These are phyloP conservation scores for Listronotus oregonensis DNA, from an alignment of 1,140 invertebrate species.

Conservation along the genomic window DNA sequence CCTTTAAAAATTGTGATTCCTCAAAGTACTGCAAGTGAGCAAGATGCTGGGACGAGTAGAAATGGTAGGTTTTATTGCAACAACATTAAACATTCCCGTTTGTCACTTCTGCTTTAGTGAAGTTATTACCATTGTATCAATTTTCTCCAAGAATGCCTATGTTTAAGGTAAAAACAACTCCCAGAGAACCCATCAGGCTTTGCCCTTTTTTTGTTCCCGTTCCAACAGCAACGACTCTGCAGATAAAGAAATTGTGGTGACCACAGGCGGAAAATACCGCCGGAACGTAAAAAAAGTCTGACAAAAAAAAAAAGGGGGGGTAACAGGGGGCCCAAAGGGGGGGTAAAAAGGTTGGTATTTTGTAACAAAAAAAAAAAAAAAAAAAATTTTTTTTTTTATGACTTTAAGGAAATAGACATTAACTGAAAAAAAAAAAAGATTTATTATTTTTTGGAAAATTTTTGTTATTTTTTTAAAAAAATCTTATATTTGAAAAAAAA, in stretches of 20 bases:
- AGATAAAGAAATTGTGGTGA: slow-evolving; percentile 62
- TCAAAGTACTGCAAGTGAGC: slow-evolving; percentile 66
- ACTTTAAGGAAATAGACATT: no score
- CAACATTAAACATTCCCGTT: no score
- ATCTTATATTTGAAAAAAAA: no score
- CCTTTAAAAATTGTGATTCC: slow-evolving; percentile 93
- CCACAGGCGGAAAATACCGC: slow-evolving; percentile 59
- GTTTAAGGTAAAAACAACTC: slow-evolving; percentile 65
- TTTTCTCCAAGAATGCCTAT: neutral
- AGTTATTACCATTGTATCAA: neutral
- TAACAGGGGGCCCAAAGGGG: slow-evolving; percentile 11
- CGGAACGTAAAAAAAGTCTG: slow-evolving; percentile 57
- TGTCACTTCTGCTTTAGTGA: neutral
- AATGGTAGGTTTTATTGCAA: slow-evolving; percentile 58
- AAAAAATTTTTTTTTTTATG: no score
- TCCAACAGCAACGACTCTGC: slow-evolving; percentile 63
- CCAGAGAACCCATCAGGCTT: slow-evolving; percentile 63
- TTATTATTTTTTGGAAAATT: no score
- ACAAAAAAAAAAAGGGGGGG: slow-evolving; percentile 64
- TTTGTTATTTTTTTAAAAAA: no score
- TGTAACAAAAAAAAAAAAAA: no score
- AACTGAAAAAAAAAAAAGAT: no score
- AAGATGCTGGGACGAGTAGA: slow-evolving; percentile 61
- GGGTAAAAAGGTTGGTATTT: slow-evolving; percentile 46
- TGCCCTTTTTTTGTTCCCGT: slow-evolving; percentile 79